Evolutionary conservation across 37 sponge, comb jelly and placozoan species (phyloP).

Genomic region (Petrosia ficiformis): DNA sequence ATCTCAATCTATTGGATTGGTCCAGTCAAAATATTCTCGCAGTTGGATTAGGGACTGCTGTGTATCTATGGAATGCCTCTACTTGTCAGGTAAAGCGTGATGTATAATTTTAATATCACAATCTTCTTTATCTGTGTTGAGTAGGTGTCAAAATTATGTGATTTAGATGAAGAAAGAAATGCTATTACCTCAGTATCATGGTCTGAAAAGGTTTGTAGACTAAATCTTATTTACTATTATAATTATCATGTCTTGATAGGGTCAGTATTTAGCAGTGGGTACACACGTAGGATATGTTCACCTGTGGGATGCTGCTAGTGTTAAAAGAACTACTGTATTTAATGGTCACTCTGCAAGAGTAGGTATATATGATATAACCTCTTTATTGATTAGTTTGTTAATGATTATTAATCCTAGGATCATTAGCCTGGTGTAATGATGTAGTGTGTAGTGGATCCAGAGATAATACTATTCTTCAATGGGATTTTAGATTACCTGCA

Average conservation of each 20-base stretch:
- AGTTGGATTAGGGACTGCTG: conserved; percentile 84
- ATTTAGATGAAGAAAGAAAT: conserved; percentile 58
- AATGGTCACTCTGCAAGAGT: conserved; percentile 78
- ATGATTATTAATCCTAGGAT: conserved; percentile 18
- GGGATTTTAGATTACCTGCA: conserved; percentile 64
- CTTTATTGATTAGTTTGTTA: too few species aligned
- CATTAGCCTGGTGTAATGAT: conserved; percentile 87
- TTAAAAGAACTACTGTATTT: conserved; percentile 36
- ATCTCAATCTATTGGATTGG: conserved; percentile 99
- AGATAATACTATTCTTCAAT: conserved; percentile 79
- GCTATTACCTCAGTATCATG: conserved; percentile 82
- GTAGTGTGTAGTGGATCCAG: conserved; percentile 82
- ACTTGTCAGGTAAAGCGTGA: conserved; percentile 53
- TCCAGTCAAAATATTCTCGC: conserved; percentile 80
- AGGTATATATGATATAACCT: conserved; percentile 27
- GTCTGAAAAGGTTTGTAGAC: conserved; percentile 63
- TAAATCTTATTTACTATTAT: background rate
- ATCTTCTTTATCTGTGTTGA: conserved; percentile 6
- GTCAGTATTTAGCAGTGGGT: conserved; percentile 76
- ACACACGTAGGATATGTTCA: conserved; percentile 66
- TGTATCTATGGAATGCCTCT: conserved; percentile 97
- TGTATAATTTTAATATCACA: background rate
- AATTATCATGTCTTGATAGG: conserved; percentile 8
- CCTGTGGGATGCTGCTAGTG: conserved; percentile 84
- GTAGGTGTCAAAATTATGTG: conserved; percentile 78